phyloP scores from a whole-genome alignment of 2,888 invertebrate species.

The Drosophila nigricruria region DNA sequence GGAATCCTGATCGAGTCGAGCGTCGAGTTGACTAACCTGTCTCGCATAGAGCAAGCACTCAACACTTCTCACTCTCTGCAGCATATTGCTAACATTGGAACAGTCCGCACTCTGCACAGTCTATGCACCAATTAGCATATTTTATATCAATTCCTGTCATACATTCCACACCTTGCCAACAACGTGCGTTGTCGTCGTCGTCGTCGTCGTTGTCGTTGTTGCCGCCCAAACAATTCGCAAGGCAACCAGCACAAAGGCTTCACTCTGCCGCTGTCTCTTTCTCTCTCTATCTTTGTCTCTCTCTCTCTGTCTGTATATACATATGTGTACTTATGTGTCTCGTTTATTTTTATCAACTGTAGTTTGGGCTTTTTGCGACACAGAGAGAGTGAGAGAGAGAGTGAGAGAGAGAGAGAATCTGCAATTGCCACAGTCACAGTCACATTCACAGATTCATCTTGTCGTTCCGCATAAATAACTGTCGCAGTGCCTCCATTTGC shows the following conservation, averaged over 20 bases:
- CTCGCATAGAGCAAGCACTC: constrained; percentile 22
- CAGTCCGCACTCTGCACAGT: constrained; percentile 29
- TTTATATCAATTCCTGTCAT: constrained; percentile 80
- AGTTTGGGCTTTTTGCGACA: constrained; percentile 48
- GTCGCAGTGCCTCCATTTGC: constrained; percentile 51
- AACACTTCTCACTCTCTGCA: constrained; percentile 25
- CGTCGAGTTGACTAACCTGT: constrained; percentile 57
- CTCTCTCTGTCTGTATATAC: constrained; percentile 1
- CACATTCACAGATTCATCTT: constrained; percentile 70
- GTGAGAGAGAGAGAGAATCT: not conserved
- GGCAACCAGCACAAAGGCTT: constrained; percentile 61
- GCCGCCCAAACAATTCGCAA: constrained; percentile 78
- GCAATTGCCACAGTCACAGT: constrained; percentile 25
- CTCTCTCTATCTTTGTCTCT: not conserved
- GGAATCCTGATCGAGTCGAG: not conserved
- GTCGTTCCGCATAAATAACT: constrained; percentile 78
- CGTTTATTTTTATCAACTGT: constrained; percentile 78
- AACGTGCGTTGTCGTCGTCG: constrained; percentile 22
- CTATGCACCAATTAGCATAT: constrained; percentile 75
- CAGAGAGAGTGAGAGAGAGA: not conserved
- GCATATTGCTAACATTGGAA: not conserved
- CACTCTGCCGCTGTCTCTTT: constrained; percentile 1
- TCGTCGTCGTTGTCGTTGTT: constrained; percentile 31
- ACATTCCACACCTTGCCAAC: constrained; percentile 70
- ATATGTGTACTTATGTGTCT: constrained; percentile 40